Base-by-base conservation (phyloP, 2,888 invertebrate species). In the Allolobophora icterica region DNA sequence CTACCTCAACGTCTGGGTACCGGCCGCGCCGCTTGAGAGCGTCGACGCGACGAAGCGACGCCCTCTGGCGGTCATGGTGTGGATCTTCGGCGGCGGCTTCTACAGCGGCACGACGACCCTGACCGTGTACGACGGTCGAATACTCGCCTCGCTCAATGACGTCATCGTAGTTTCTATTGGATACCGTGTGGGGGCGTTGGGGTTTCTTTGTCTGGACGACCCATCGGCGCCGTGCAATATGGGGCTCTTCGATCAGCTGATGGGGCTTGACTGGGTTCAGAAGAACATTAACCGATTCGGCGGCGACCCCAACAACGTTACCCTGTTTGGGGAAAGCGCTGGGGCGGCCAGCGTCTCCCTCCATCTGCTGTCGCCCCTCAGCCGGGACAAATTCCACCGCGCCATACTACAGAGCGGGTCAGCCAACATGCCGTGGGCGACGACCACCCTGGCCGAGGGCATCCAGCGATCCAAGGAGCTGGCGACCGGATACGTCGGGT, bases 291-390 rank as follows among this genome's bases (percentile, higher is more conserved):
- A 93, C 35, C 91, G 93, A 91, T 92, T 92, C 84, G 95, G 95
- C n/a, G 98, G 98, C 4, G 98, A 98, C 95, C 97, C 98, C n/a
- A 97, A 97, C 94, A 98, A 98, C 94, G 97, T 98, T 90, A 98
- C 99, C 97, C 96, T 99, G 90, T 98, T 99, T 95, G 99, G 99
- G n/a, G 99, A 99, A 95, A 98, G 98, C 92, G 98, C 98, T 40
- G 99, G 99, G 8, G 98, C 98, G 0, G 98, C 98, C n/a, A 98
- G 98, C 84, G 98, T 99, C 30, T 97, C 98, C 52, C 94, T 96
- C 89, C 96, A 96, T 94, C 94, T 96, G 90, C 96, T 99, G 93
- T 99, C 99, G 0, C 98, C 98, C 0, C 97, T 97, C 84, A 98
- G 98, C 90, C 96, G 97, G 93, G 97, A 97, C 4, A 96, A 98